Percentiles rank a stretch among this genome's conserved stretches.
These are phyloP conservation scores for Pentamera pediparva DNA, from an alignment of 53 echinoderm and acorn worm species.

Conservation along the genomic window DNA sequence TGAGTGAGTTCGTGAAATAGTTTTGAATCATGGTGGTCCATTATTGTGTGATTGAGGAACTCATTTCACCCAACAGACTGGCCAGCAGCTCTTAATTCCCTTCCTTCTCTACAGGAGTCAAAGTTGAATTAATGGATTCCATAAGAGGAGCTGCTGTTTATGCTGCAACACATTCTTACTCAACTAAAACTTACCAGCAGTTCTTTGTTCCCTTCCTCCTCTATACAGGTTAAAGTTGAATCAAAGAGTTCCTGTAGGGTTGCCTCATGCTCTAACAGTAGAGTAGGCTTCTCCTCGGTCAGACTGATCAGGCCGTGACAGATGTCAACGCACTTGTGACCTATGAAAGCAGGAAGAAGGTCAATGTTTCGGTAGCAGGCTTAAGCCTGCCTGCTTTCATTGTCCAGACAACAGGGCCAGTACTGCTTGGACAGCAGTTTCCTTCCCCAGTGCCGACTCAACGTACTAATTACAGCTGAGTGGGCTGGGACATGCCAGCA, in stretches of 20 bases:
- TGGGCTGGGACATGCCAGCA: no score
- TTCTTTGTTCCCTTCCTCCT: constrained; percentile 14
- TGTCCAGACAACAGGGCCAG: no score
- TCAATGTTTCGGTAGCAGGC: not conserved
- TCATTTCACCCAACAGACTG: no score
- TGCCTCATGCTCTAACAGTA: constrained; percentile 27
- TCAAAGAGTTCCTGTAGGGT: constrained; percentile 41
- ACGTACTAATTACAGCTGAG: no score
- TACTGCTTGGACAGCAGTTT: no score
- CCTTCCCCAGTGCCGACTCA: no score
- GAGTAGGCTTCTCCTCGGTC: constrained; percentile 24
- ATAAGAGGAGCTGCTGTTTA: no score
- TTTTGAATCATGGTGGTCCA: no score
- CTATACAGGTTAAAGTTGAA: not conserved
- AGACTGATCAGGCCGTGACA: constrained; percentile 52
- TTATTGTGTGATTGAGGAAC: no score
- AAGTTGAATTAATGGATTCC: no score
- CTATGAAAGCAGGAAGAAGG: not conserved
- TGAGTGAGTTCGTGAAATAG: no score
- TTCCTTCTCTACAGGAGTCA: not conserved
- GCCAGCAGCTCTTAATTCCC: no score
- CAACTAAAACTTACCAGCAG: constrained; percentile 13
- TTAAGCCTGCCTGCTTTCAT: not conserved
- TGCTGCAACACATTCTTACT: not conserved
- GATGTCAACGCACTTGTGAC: constrained; percentile 13